phyloP scores from a whole-genome alignment of 1,140 invertebrate species.

The Copidosoma floridanum region DNA sequence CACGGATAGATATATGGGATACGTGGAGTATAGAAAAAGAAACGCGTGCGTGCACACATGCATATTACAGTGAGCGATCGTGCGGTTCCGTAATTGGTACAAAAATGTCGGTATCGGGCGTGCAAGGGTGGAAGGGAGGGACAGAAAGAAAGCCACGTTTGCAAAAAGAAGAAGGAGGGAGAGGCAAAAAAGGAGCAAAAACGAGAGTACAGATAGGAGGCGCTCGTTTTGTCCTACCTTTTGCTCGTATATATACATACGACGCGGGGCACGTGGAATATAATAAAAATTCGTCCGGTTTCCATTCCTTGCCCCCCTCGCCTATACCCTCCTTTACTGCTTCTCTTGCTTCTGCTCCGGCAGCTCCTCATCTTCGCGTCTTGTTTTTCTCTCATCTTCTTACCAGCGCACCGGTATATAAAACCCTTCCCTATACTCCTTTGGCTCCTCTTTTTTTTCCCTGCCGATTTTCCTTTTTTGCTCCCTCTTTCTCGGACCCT shows the following conservation, averaged over 20 bases:
- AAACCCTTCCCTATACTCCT: too few relatives aligned
- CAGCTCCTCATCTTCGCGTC: conserved; percentile 3
- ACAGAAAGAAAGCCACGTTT: too few relatives aligned
- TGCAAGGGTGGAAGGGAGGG: too few relatives aligned
- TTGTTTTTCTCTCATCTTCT: not conserved
- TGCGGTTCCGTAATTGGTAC: conserved; percentile 35
- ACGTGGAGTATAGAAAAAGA: too few relatives aligned
- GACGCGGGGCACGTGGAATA: conserved; percentile 32
- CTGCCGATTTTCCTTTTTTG: not conserved
- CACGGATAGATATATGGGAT: too few relatives aligned
- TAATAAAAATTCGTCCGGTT: conserved; percentile 47
- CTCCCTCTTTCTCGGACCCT: too few relatives aligned
- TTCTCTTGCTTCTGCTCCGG: not conserved
- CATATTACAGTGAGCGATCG: conserved; percentile 5
- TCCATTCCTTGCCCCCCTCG: conserved; percentile 23
- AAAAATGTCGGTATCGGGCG: conserved; percentile 30
- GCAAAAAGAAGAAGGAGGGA: too few relatives aligned
- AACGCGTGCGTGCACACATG: not conserved
- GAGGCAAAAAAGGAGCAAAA: too few relatives aligned
- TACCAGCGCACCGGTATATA: too few relatives aligned
- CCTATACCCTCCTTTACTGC: conserved; percentile 2
- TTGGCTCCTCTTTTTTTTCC: conserved; percentile 5
- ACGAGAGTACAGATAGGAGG: too few relatives aligned
- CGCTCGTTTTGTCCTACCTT: too few relatives aligned
- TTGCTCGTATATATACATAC: too few relatives aligned